These are phyloP conservation scores for Cnemophilus loriae DNA, from an alignment of 2,113 vertebrate species.

Conservation along the genomic window DNA sequence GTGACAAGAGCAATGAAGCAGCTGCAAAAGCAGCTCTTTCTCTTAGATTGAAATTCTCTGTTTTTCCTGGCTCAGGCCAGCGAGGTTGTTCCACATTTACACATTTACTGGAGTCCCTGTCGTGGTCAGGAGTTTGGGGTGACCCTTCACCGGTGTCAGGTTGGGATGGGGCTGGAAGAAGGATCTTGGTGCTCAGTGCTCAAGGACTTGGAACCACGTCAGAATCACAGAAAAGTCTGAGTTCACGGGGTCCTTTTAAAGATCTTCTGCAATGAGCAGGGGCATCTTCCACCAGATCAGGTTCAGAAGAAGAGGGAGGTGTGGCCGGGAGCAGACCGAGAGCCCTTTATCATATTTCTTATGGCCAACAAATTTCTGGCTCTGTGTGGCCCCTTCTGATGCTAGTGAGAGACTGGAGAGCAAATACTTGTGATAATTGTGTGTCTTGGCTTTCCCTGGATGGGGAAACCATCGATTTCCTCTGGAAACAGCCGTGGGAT, in stretches of 20 bases:
- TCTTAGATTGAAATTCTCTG: neutral
- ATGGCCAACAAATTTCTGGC: neutral
- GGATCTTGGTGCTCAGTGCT: neutral
- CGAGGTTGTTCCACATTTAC: rapidly evolving
- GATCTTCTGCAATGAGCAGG: neutral
- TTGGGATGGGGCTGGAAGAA: neutral
- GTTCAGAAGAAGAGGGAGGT: neutral
- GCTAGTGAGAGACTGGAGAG: neutral
- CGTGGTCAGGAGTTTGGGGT: neutral
- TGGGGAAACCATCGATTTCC: neutral
- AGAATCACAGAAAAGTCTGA: neutral
- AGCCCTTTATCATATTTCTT: neutral
- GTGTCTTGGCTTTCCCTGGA: neutral
- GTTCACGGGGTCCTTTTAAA: neutral
- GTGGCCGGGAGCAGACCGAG: neutral
- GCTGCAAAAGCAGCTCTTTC: neutral
- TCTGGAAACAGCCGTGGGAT: neutral
- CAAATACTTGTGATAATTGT: neutral
- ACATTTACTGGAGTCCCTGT: neutral
- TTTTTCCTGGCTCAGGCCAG: neutral
- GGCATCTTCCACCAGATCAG: neutral
- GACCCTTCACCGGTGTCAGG: rapidly evolving
- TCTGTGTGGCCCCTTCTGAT: neutral
- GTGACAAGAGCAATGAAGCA: constrained; percentile 34
- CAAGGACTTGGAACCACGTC: neutral